phyloP scores from a whole-genome alignment of 1,140 invertebrate species.

The Drosophila parvula region DNA sequence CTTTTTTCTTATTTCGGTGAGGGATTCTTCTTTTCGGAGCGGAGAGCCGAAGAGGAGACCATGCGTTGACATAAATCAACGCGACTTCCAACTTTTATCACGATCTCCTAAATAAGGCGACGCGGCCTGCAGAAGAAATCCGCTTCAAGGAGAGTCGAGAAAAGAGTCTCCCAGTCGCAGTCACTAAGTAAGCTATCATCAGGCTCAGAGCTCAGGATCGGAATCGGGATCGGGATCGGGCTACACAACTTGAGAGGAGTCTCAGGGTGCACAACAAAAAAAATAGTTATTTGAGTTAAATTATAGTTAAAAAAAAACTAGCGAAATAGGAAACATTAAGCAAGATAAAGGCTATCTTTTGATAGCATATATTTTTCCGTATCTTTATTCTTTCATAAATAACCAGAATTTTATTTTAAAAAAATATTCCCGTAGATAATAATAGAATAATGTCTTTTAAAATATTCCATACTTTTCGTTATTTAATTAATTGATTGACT shows the following conservation, averaged over 20 bases:
- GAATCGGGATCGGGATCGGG: conserved; percentile 35
- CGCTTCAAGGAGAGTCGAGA: conserved; percentile 65
- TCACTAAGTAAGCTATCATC: conserved; percentile 84
- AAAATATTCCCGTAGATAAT: too few species aligned
- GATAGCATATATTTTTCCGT: neutral
- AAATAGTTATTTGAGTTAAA: neutral
- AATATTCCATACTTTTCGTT: too few species aligned
- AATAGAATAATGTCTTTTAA: too few species aligned
- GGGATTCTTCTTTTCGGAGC: conserved; percentile 19
- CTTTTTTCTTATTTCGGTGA: conserved; percentile 14
- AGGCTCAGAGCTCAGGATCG: conserved; percentile 40
- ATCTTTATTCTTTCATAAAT: neutral
- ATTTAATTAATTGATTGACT: too few species aligned
- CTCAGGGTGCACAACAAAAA: conserved; percentile 16
- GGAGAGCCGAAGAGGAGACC: conserved; percentile 13
- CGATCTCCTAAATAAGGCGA: conserved; percentile 84
- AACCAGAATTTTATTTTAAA: neutral
- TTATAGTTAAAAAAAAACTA: neutral
- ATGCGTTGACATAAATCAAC: conserved; percentile 83
- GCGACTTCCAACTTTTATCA: conserved; percentile 84
- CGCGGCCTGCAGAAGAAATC: conserved; percentile 69
- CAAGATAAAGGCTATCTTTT: too few species aligned
- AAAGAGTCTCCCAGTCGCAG: conserved; percentile 46
- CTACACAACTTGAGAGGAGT: conserved; percentile 27
- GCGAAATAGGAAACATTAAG: too few species aligned